Evolutionary conservation across 1,140 invertebrate species (phyloP).

Genomic region (Potamilus streckersoni): DNA sequence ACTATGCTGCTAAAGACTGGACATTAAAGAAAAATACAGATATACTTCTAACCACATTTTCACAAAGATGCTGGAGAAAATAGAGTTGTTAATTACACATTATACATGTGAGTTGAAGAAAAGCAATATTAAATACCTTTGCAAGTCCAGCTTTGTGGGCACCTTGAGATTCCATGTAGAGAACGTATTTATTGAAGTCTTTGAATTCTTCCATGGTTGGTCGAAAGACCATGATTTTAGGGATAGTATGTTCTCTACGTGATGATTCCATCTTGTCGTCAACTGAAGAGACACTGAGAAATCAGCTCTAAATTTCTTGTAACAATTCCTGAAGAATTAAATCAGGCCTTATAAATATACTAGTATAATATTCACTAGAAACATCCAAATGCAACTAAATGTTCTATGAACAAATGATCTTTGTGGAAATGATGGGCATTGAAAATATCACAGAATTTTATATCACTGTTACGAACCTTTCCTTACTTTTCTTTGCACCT

Average conservation of each 20-base stretch:
- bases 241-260: conserved; percentile 59
- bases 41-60: too few species aligned
- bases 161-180: conserved; percentile 91
- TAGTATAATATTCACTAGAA: too few species aligned
- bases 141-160: conserved; percentile 94
- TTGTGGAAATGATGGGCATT: too few species aligned
- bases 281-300: conserved; percentile 63
- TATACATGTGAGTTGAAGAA: neutral
- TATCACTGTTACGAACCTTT: too few species aligned
- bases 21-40: neutral
- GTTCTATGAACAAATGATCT: too few species aligned
- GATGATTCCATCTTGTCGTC: conserved; percentile 59
- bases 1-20: neutral
- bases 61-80: too few species aligned
- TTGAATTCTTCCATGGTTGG: conserved; percentile 97
- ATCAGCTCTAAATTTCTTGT: too few species aligned
- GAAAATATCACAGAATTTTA: too few species aligned
- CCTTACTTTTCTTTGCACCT: too few species aligned
- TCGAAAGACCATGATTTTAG: conserved; percentile 89
- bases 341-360: too few species aligned
- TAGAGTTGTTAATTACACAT: neutral
- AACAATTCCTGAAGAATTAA: too few species aligned
- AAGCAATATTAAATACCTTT: conserved; percentile 75
- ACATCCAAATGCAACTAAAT: too few species aligned
- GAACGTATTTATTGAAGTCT: conserved; percentile 90